Evolutionary conservation across 2,888 invertebrate species (phyloP).

Genomic region (Drosophila picticornis): DNA sequence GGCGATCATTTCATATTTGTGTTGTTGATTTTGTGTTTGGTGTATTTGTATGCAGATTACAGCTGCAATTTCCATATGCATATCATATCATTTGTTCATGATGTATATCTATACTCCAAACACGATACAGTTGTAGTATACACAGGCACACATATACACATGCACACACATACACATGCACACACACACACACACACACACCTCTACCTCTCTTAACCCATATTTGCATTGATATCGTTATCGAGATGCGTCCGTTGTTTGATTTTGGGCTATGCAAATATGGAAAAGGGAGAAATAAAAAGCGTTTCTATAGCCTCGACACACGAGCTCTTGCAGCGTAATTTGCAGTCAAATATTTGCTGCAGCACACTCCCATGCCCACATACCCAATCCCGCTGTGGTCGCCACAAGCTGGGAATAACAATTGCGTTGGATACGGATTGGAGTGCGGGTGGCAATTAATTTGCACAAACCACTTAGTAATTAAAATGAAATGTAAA

Average conservation of each 20-base stretch:
- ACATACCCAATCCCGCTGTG: not conserved
- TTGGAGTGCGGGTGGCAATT: constrained; percentile 65
- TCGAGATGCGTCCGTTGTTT: constrained; percentile 24
- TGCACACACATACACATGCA: not conserved
- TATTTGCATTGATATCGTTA: constrained; percentile 8
- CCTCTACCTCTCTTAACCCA: not conserved
- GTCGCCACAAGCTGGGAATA: constrained; percentile 2
- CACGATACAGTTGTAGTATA: not conserved
- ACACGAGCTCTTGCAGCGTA: constrained; percentile 42
- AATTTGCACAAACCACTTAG: constrained; percentile 77
- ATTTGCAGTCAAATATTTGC: constrained; percentile 62
- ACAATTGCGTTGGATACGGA: constrained; percentile 20
- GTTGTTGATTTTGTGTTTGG: not conserved
- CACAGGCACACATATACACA: not conserved
- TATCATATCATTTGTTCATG: constrained; percentile 31
- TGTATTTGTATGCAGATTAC: constrained; percentile 42
- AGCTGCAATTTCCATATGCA: constrained; percentile 33
- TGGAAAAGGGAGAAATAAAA: constrained; percentile 1
- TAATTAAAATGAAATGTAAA: constrained; percentile 80
- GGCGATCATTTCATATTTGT: not conserved
- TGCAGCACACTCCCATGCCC: not conserved
- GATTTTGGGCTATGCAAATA: constrained; percentile 41
- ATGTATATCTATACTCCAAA: constrained; percentile 17
- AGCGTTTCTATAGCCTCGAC: constrained; percentile 10
- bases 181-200: too few relatives aligned